phyloP scores from a whole-genome alignment of 2,113 vertebrate genomes.

The Mormyrus lacerda region DNA sequence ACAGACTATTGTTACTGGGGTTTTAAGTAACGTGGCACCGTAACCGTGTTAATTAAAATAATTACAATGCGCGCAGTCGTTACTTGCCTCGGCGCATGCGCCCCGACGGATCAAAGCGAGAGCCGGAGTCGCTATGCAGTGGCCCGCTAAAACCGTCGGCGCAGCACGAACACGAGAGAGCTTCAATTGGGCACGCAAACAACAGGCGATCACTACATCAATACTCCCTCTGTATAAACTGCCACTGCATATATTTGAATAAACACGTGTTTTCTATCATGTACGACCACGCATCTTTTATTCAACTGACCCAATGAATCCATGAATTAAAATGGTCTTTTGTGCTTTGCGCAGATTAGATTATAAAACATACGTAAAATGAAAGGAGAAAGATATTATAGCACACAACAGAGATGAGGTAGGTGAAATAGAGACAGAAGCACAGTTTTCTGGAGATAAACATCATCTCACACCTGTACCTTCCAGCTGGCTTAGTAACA shows the following conservation, averaged over 20 bases:
- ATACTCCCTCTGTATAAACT: neutral
- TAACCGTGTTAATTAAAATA: conserved; percentile 3
- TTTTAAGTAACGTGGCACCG: neutral
- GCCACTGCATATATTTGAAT: neutral
- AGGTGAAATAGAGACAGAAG: neutral
- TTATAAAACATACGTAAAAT: neutral
- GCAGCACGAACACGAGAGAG: neutral
- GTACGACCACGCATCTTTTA: neutral
- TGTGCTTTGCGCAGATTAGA: neutral
- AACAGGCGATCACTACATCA: neutral
- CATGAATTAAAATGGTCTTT: neutral
- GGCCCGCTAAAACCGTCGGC: neutral
- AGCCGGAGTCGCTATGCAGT: neutral
- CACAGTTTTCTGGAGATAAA: no score
- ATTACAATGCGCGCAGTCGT: neutral
- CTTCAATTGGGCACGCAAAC: neutral
- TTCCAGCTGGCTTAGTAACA: neutral
- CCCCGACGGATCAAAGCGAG: neutral
- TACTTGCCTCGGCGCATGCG: neutral
- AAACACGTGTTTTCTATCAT: neutral
- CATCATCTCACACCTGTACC: neutral
- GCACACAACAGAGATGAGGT: neutral
- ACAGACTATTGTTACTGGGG: neutral
- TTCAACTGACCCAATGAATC: neutral
- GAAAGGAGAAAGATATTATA: neutral